phyloP scores from a whole-genome alignment of 2,888 invertebrate species.

The Gymnocheta viridis region DNA sequence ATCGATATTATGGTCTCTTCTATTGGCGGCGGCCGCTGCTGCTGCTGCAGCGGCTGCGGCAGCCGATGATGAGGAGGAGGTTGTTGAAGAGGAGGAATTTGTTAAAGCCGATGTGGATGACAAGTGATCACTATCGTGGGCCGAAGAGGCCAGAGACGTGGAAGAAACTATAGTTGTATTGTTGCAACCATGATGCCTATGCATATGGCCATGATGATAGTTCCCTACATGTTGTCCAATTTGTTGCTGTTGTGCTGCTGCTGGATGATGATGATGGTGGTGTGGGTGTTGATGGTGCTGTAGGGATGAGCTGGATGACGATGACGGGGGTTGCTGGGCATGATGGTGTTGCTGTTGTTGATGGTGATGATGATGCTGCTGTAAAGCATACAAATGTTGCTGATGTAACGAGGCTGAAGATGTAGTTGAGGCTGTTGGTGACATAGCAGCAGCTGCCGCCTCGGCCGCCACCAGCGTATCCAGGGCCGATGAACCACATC shows the following conservation, averaged over 20 bases:
- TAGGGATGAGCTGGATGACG: slow-evolving; percentile 37
- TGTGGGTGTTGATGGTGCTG: slow-evolving; percentile 54
- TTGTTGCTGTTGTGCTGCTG: slow-evolving; percentile 33
- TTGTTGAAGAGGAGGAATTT: slow-evolving; percentile 71
- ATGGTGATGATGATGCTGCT: slow-evolving; percentile 61
- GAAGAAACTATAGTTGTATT: slow-evolving; percentile 63
- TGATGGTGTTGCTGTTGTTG: slow-evolving; percentile 63
- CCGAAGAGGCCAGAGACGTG: slow-evolving; percentile 50
- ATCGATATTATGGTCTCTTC: slow-evolving; percentile 82
- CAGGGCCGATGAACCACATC: slow-evolving; percentile 73
- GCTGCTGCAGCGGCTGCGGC: slow-evolving; percentile 77
- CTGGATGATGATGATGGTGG: slow-evolving; percentile 57
- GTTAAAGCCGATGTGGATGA: slow-evolving; percentile 62
- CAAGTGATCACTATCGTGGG: slow-evolving; percentile 63
- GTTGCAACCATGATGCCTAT: slow-evolving; percentile 57
- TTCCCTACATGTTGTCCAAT: slow-evolving; percentile 60
- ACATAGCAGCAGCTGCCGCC: slow-evolving; percentile 74
- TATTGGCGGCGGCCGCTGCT: slow-evolving; percentile 79
- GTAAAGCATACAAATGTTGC: slow-evolving; percentile 65
- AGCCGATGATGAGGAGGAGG: slow-evolving; percentile 74
- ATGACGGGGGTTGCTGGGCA: slow-evolving; percentile 26
- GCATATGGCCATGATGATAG: slow-evolving; percentile 64
- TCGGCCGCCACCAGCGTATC: slow-evolving; percentile 75
- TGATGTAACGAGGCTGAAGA: slow-evolving; percentile 71
- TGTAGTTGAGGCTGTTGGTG: slow-evolving; percentile 76